A percentile compares a stretch with the other conserved stretches of the same genome.
Conservation (phyloP, 2,797 vertebrate species). For the Leucoraja ocellata region DNA sequence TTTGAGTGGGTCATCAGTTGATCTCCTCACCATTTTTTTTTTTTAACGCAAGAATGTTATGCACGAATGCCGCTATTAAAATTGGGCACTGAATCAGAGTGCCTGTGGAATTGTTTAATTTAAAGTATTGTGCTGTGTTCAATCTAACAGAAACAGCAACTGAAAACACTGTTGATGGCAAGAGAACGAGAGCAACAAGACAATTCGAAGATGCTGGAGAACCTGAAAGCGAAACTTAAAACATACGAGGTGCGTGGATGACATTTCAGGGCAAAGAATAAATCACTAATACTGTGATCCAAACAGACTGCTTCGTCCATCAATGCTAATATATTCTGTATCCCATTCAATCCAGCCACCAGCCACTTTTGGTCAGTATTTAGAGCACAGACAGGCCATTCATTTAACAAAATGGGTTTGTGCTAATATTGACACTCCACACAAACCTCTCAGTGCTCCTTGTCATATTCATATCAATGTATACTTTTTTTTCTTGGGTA, state of each 20-base stretch:
- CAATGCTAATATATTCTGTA: neutral
- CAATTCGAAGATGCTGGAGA: slow-evolving; percentile 69
- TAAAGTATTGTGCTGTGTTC: neutral
- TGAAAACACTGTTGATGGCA: slow-evolving; percentile 67
- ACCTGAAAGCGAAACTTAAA: slow-evolving; percentile 78
- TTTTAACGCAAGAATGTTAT: too few relatives aligned
- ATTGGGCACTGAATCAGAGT: neutral
- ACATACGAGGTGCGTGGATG: slow-evolving; percentile 70
- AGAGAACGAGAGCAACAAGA: slow-evolving; percentile 82
- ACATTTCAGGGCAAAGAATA: neutral
- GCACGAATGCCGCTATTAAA: too few relatives aligned
- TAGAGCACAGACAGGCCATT: neutral
- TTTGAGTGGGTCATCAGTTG: neutral
- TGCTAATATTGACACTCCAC: too few relatives aligned
- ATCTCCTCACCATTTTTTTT: too few relatives aligned
- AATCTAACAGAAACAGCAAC: slow-evolving; percentile 71
- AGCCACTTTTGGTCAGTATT: neutral
- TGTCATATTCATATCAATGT: too few relatives aligned
- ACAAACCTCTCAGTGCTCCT: too few relatives aligned
- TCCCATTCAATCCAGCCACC: neutral
- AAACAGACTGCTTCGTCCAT: neutral
- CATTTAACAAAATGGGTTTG: too few relatives aligned
- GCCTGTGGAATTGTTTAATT: neutral
- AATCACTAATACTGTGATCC: neutral
- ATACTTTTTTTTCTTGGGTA: too few relatives aligned